Conservation (phyloP, 2,888 invertebrate species). For the Achlya flavicornis region DNA sequence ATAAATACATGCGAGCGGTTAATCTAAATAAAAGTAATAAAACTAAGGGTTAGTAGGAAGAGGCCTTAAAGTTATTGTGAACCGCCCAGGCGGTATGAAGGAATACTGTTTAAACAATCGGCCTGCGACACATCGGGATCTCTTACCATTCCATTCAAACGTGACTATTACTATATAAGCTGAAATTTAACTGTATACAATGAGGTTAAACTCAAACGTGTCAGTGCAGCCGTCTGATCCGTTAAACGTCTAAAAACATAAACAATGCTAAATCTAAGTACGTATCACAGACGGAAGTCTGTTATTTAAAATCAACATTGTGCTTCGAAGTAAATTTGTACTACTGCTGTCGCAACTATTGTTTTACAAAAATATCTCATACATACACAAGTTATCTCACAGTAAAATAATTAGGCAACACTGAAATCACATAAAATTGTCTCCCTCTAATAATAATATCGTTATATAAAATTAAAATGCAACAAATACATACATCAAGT, state of each 20-base stretch:
- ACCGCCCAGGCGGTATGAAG: too few species aligned
- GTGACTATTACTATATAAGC: neutral
- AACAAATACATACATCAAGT: conserved; percentile 15
- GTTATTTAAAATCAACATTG: conserved; percentile 1
- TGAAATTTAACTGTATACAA: neutral
- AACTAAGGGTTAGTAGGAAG: too few species aligned
- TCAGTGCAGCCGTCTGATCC: too few species aligned
- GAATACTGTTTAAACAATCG: too few species aligned
- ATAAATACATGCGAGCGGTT: too few species aligned
- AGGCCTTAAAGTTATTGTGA: too few species aligned
- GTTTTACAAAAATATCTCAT: neutral
- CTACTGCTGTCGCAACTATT: conserved; percentile 1
- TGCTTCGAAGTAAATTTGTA: conserved; percentile 11
- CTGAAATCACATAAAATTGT: neutral
- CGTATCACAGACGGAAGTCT: neutral
- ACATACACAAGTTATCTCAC: neutral
- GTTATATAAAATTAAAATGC: conserved; percentile 29
- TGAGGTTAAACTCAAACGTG: neutral
- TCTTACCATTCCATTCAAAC: too few species aligned
- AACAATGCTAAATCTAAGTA: conserved; percentile 4
- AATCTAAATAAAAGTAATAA: too few species aligned
- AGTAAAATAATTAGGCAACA: conserved; percentile 6
- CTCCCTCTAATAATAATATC: neutral
- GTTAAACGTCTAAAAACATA: neutral
- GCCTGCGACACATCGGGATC: neutral